These are phyloP conservation scores for Lemur catta DNA, from an alignment of 2,797 vertebrate genomes.

Conservation along the genomic window DNA sequence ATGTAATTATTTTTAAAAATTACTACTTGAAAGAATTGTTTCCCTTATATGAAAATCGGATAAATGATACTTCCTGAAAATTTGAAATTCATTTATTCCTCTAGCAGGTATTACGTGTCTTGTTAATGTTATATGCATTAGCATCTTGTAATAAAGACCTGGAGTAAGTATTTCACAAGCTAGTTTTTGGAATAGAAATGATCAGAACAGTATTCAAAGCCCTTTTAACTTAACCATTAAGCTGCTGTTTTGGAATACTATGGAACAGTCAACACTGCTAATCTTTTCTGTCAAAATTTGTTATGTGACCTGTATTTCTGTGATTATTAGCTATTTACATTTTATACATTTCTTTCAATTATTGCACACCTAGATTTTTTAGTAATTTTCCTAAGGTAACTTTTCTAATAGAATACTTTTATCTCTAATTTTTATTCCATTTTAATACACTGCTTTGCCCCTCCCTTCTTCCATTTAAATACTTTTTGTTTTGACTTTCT, in stretches of 20 bases:
- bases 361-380: neutral
- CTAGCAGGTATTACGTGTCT: neutral
- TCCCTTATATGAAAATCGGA: neutral
- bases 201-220: conserved; percentile 13
- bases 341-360: conserved; percentile 26
- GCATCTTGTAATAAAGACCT: neutral
- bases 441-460: neutral
- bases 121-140: neutral
- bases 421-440: neutral
- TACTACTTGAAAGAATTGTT: conserved; percentile 27
- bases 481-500: conserved; percentile 17
- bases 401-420: conserved; percentile 38
- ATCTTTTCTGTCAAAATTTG: conserved; percentile 42
- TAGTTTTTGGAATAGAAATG: conserved; percentile 16
- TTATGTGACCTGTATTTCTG: neutral
- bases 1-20: conserved; percentile 23
- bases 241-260: conserved; percentile 33
- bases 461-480: neutral
- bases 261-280: neutral
- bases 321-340: conserved; percentile 37
- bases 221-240: conserved; percentile 31
- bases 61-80: conserved; percentile 10
- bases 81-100: conserved; percentile 33
- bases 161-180: conserved; percentile 14
- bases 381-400: conserved; percentile 20